Evolutionary conservation across 2,113 vertebrate species (phyloP).

Genomic region (Aramus guarauna): DNA sequence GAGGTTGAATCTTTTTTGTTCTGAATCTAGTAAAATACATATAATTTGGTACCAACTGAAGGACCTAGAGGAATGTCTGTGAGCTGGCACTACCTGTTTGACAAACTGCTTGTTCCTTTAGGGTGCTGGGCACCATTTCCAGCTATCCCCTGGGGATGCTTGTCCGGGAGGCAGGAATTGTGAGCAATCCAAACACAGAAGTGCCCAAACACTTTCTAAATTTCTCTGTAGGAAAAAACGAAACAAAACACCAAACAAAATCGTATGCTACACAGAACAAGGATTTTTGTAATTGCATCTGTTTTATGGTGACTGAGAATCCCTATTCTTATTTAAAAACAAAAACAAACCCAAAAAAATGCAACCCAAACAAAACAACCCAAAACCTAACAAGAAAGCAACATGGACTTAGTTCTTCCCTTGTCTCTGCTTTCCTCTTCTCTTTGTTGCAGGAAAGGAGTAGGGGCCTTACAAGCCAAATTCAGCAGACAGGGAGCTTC

Average conservation of each 20-base stretch:
- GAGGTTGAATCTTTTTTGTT: background rate
- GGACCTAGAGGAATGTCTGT: background rate
- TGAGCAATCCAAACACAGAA: background rate
- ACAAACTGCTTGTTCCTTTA: background rate
- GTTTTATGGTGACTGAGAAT: background rate
- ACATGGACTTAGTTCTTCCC: background rate
- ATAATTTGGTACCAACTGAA: background rate
- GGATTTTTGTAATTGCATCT: background rate
- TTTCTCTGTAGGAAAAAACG: background rate
- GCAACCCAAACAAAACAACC: background rate
- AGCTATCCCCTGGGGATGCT: background rate
- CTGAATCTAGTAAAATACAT: background rate
- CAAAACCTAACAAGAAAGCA: background rate
- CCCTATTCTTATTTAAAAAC: background rate
- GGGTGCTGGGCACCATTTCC: background rate
- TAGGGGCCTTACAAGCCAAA: background rate
- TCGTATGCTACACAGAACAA: background rate
- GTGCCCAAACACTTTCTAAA: background rate
- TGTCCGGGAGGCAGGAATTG: accelerated
- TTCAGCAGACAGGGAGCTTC: background rate
- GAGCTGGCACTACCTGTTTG: background rate
- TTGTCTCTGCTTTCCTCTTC: background rate
- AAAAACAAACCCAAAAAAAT: background rate
- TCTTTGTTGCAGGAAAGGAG: background rate
- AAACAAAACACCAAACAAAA: background rate